Conservation (phyloP, 2,888 invertebrate species). For the Clusia tigrina region DNA sequence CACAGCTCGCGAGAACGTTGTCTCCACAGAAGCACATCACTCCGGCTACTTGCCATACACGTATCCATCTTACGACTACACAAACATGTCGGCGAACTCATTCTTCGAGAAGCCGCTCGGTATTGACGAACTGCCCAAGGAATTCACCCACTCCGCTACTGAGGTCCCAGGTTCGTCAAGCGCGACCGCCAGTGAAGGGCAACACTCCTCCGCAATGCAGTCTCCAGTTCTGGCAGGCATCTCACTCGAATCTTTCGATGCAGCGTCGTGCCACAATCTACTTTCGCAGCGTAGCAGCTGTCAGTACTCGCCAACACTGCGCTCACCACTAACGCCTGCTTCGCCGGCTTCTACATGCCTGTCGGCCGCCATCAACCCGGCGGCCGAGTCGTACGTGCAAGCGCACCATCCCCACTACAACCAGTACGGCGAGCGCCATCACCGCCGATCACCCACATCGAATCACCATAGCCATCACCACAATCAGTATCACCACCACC, state of each 20-base stretch:
- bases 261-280: slow-evolving; percentile 59
- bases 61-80: slow-evolving; percentile 61
- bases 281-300: slow-evolving; percentile 50
- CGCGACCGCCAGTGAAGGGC: slow-evolving; percentile 44
- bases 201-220: slow-evolving; percentile 54
- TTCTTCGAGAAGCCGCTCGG: slow-evolving; percentile 60
- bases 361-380: slow-evolving; percentile 53
- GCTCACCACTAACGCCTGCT: slow-evolving; percentile 54
- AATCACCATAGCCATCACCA: slow-evolving; percentile 30
- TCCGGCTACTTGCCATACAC: slow-evolving; percentile 58
- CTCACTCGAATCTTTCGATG: slow-evolving; percentile 59
- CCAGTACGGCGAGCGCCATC: slow-evolving; percentile 23
- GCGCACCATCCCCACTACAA: slow-evolving; percentile 36
- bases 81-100: slow-evolving; percentile 64
- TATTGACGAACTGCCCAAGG: slow-evolving; percentile 57
- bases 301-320: slow-evolving; percentile 46
- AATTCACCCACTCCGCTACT: slow-evolving; percentile 36
- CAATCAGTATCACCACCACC: slow-evolving; percentile 48
- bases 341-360: slow-evolving; percentile 36
- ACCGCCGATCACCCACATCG: slow-evolving; percentile 22
- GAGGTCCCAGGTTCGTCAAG: slow-evolving; percentile 35
- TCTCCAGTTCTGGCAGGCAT: slow-evolving; percentile 42
- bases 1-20: slow-evolving; percentile 50
- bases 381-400: slow-evolving; percentile 49
- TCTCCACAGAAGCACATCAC: slow-evolving; percentile 58